Evolutionary conservation across 1,140 invertebrate species (phyloP), one percentile per base, ranked within the genome.

Genomic region (Lepidurus packardi): DNA sequence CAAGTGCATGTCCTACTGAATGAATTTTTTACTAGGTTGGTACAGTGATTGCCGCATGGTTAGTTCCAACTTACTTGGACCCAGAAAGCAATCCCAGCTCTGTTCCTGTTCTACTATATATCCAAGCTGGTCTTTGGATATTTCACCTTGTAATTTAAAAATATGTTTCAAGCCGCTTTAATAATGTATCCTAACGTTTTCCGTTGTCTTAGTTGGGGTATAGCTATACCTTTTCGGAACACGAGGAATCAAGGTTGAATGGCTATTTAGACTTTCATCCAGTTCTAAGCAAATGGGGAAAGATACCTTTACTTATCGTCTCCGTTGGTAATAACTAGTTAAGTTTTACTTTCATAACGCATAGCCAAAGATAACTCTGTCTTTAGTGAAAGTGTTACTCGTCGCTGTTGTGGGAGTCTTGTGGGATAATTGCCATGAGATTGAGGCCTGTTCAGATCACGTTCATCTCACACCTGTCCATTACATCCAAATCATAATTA

Each of bases 401-500:
- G 53, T 65, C 53, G 7, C 4, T 3, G 53, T 65, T 9, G 21
- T 65, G 53, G 53, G 53, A n/a, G 21, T 65, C 21, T 65, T 65
- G 21, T 65, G 53, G 53, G 53, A 65, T 21, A 65, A 65, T 21
- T 65, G 53, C 74, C 78, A n/a, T n/a, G 78, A 45, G 73, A 43
- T 41, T 13, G 78, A 45, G 41, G 42, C 42, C 34, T 78, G 78
- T 25, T 75, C 78, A 1, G 34, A 73, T n/a, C 43, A 47, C 43
- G 78, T 74, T 44, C 78, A 43, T 4, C 43, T 78, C 24, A 78
- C 43, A 6, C 78, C 78, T 44, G 43, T 74, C 47, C 78, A 78
- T 43, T 78, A 78, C 24, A 45, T 78, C 11, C 78, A 78, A 47
- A 44, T 78, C 24, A 75, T 78, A 13, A 44, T 78, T 34, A 78